Evolutionary conservation across 2,113 vertebrate species (phyloP).

Genomic region (Hippolais icterina): DNA sequence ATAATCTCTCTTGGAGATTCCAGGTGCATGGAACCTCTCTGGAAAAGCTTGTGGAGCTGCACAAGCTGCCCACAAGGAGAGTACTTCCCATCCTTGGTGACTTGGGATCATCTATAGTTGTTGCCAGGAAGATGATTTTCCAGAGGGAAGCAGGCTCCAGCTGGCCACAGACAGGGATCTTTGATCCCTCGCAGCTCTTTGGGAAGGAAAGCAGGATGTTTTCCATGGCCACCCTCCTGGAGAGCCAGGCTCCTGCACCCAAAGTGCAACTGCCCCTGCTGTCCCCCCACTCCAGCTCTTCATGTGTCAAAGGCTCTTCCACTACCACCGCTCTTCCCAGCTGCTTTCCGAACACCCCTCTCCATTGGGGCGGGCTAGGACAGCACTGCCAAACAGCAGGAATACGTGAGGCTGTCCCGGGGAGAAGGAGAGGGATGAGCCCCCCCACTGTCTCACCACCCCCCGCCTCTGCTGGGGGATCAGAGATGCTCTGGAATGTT

Average conservation of each 20-base stretch:
- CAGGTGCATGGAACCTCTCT: fast-evolving
- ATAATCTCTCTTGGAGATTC: background rate
- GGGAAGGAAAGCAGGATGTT: background rate
- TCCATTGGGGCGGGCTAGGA: background rate
- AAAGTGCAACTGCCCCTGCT: background rate
- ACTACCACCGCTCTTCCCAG: background rate
- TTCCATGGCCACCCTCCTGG: background rate
- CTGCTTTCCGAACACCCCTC: background rate
- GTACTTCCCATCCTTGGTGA: background rate
- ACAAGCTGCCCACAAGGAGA: background rate
- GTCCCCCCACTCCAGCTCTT: fast-evolving
- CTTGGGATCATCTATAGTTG: background rate
- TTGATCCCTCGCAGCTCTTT: background rate
- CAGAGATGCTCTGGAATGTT: background rate
- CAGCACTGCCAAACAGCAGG: background rate
- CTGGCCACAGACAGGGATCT: background rate
- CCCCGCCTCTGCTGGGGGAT: fast-evolving
- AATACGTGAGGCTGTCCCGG: background rate
- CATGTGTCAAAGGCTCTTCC: background rate
- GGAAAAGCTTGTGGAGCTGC: fast-evolving
- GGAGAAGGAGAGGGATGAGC: background rate
- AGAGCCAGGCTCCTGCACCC: background rate
- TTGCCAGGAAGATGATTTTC: background rate
- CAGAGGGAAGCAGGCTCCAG: background rate
- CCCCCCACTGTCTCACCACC: background rate